Percentiles rank a stretch among this genome's conserved stretches.
phyloP scores from a whole-genome alignment of 2,113 vertebrate species.

The Mola mola region DNA sequence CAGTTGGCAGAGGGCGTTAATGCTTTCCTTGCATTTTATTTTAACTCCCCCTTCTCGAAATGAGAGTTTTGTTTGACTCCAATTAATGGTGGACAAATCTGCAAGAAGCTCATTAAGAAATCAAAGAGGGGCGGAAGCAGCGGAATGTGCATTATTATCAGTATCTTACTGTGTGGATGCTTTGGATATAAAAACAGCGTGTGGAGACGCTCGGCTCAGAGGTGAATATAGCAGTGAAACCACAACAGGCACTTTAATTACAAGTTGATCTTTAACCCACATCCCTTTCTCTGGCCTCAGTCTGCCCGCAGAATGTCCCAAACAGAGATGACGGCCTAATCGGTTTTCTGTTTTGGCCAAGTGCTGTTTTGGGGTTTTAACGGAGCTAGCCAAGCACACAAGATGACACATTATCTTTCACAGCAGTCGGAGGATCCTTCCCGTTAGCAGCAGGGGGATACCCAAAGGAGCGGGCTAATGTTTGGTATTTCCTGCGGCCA shows the following conservation, averaged over 20 bases:
- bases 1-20: slow-evolving; percentile 50
- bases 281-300: slow-evolving; percentile 61
- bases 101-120: slow-evolving; percentile 68
- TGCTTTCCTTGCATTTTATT: slow-evolving; percentile 44
- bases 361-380: slow-evolving; percentile 36
- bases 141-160: slow-evolving; percentile 48
- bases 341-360: slow-evolving; percentile 55
- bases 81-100: slow-evolving; percentile 62
- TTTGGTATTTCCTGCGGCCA: slow-evolving; percentile 59
- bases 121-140: slow-evolving; percentile 47
- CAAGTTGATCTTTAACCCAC: slow-evolving; percentile 77
- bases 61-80: slow-evolving; percentile 71
- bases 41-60: slow-evolving; percentile 43
- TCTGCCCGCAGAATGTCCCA: slow-evolving; percentile 53
- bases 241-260: slow-evolving; percentile 74
- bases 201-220: slow-evolving; percentile 45
- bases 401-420: slow-evolving; percentile 64
- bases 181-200: slow-evolving; percentile 64
- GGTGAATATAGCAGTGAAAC: slow-evolving; percentile 57
- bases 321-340: slow-evolving; percentile 61
- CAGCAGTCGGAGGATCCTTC: slow-evolving; percentile 35
- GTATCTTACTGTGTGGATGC: slow-evolving; percentile 42
- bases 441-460: slow-evolving; percentile 36
- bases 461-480: slow-evolving; percentile 54
- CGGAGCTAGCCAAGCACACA: slow-evolving; percentile 24